Evolutionary conservation across 2,888 invertebrate genomes (phyloP).

Genomic region (Molorchus minor): DNA sequence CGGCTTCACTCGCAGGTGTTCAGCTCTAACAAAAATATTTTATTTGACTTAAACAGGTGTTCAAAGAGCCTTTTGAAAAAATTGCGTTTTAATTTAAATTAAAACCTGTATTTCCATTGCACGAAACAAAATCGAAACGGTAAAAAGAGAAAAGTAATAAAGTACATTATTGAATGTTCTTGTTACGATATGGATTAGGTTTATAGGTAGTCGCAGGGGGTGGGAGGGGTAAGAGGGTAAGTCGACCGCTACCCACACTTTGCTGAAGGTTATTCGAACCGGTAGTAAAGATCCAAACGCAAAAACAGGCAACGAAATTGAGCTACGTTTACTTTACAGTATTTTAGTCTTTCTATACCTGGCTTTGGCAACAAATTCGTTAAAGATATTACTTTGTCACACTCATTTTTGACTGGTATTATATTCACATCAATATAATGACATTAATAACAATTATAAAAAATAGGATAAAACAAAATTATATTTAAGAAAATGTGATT

Average conservation of each 20-base stretch:
- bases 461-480: too few relatives aligned
- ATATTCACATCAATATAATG: too few relatives aligned
- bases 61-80: constrained; percentile 27
- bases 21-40: constrained; percentile 33
- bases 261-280: constrained; percentile 19
- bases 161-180: constrained; percentile 24
- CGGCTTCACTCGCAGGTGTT: constrained; percentile 34
- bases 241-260: constrained; percentile 25
- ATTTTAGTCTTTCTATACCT: background rate
- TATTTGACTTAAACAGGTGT: constrained; percentile 34
- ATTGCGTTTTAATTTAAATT: constrained; percentile 29
- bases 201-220: constrained; percentile 1
- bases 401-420: background rate
- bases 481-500: too few relatives aligned
- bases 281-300: constrained; percentile 11
- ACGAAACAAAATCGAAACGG: constrained; percentile 3
- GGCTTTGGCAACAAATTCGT: background rate
- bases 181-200: constrained; percentile 26
- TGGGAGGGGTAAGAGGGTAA: constrained; percentile 5
- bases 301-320: constrained; percentile 13
- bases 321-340: constrained; percentile 8
- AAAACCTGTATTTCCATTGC: constrained; percentile 14
- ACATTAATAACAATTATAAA: too few relatives aligned
- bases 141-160: constrained; percentile 27
- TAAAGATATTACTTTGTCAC: background rate